Base-by-base conservation (phyloP, 2,888 invertebrate species). In the Alloscopus bannaensis region DNA sequence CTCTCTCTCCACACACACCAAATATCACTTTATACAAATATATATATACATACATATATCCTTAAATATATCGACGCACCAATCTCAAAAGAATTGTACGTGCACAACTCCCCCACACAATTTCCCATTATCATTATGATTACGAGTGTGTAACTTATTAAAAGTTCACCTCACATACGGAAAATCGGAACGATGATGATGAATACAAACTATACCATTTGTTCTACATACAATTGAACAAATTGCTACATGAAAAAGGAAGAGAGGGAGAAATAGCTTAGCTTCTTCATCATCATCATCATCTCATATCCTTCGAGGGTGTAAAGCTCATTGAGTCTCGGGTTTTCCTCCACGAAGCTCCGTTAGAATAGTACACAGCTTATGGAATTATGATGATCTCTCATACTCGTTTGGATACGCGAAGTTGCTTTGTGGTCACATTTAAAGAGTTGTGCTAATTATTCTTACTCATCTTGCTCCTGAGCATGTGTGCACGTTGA, bases 91-190 rank as follows among this genome's bases (percentile, higher is more conserved):
- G 36, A 36, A 36, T 45, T 36, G 45, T 45, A 45, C 59, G 60
- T 62, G n/a, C 76, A 76, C 76, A 69, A 69, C n/a, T 69, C 69
- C 47, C 26, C 50, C 60, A 60, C 47, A 69, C 22, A n/a, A n/a
- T n/a, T n/a, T 77, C 64, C 70, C 64, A 70, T 70, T 70, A 45
- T 45, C 3, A 40, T 77, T 77, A 77, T 77, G 31, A 77, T 69
- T 66, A 79, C n/a, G n/a, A n/a, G n/a, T n/a, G n/a, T n/a, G n/a
- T 78, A 70, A 60, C 78, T 66, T 79, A 79, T 79, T 79, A 79
- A 65, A 66, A 65, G 47, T 71, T 79, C 78, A 79, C 78, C 78
- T 79, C 78, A 79, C 78, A 79, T 71, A 55, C 36, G 45, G 40
- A 31, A 69, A 65, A 78, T 65, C 65, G 36, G 36, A 36, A 36